phyloP scores from a whole-genome alignment of 2,797 vertebrate genomes.

The Cirrhinus molitorella region DNA sequence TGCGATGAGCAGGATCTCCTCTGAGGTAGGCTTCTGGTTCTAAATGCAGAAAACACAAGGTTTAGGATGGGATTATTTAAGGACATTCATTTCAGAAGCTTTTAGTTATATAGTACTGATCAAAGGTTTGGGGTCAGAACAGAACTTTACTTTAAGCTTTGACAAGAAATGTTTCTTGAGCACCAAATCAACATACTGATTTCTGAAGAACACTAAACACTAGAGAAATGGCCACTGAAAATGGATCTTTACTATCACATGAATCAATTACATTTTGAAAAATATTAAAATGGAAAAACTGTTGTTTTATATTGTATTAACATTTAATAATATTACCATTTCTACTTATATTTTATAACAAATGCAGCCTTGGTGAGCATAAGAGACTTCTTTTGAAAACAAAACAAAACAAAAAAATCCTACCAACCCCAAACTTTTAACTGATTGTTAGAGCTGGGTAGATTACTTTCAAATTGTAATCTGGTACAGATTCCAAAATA shows the following conservation, averaged over 20 bases:
- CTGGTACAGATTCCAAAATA: no score
- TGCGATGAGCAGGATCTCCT: conserved; percentile 91
- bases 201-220: neutral
- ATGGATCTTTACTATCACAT: neutral
- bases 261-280: neutral
- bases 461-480: no score
- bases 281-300: neutral
- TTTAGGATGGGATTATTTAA: neutral
- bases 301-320: neutral
- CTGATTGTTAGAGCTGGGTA: no score
- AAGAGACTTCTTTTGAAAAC: neutral
- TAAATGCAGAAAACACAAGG: conserved; percentile 60
- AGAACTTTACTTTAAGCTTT: neutral
- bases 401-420: neutral
- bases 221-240: neutral
- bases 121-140: neutral
- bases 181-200: neutral
- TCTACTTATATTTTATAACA: neutral
- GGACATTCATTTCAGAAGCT: neutral
- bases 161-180: neutral
- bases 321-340: neutral
- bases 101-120: neutral
- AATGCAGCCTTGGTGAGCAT: neutral
- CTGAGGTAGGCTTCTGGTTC: conserved; percentile 98
- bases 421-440: neutral